These are phyloP conservation scores for Drosophila falleni DNA, from an alignment of 2,888 invertebrate species.

Conservation along the genomic window DNA sequence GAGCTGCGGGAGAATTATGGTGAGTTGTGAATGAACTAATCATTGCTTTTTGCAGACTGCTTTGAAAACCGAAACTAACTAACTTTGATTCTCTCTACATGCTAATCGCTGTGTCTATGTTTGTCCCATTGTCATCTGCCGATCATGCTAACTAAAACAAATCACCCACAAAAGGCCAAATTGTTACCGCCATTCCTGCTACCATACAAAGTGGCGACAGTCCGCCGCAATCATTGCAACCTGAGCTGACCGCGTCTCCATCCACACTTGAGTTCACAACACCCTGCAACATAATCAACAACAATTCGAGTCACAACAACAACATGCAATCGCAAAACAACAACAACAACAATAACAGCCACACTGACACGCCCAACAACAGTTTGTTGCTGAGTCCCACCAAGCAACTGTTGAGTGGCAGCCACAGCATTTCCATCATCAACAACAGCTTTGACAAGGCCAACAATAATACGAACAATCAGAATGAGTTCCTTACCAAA, in stretches of 20 bases:
- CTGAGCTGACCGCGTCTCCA: conserved; percentile 36
- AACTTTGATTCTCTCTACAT: conserved; percentile 71
- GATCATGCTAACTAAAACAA: conserved; percentile 56
- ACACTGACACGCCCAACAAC: conserved; percentile 69
- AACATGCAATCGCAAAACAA: conserved; percentile 42
- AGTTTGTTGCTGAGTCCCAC: conserved; percentile 79
- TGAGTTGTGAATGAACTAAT: conserved; percentile 55
- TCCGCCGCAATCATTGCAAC: conserved; percentile 83
- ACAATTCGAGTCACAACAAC: conserved; percentile 53
- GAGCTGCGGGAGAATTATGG: conserved; percentile 83
- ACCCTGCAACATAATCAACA: conserved; percentile 52
- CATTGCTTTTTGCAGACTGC: conserved; percentile 41
- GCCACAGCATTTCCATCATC: conserved; percentile 81
- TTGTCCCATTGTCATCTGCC: conserved; percentile 47
- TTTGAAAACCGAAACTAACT: conserved; percentile 33
- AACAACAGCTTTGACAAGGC: conserved; percentile 82
- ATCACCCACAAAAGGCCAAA: conserved; percentile 79
- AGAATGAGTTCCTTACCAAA: conserved; percentile 84
- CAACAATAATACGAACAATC: conserved; percentile 68
- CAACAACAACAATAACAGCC: conserved; percentile 59
- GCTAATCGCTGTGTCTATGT: conserved; percentile 64
- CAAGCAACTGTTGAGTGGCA: conserved; percentile 76
- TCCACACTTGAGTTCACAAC: conserved; percentile 22
- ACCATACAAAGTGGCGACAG: conserved; percentile 84
- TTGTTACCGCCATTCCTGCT: conserved; percentile 85